Evolutionary conservation across 2,797 vertebrate genomes (phyloP).

Genomic region (Sebastes minor): DNA sequence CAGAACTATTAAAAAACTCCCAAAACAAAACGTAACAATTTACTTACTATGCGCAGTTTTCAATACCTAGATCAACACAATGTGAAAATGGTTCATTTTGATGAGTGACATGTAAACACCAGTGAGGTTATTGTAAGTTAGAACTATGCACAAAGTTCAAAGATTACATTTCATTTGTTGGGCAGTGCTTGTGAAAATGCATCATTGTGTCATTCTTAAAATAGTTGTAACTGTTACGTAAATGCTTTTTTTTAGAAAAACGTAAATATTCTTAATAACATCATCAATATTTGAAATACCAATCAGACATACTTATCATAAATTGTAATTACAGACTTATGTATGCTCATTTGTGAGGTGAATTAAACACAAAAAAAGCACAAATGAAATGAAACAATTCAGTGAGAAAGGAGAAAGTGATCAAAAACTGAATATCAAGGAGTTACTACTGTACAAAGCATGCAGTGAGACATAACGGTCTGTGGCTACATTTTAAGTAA

Average conservation of each 20-base stretch:
- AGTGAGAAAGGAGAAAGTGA: slow-evolving; percentile 6
- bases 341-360: slow-evolving; percentile 5
- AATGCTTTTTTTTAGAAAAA: slow-evolving; percentile 34
- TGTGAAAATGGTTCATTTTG: neutral
- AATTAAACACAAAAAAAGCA: slow-evolving; percentile 20
- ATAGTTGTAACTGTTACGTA: slow-evolving; percentile 10
- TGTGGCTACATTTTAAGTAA: slow-evolving; percentile 45
- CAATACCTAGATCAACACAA: slow-evolving; percentile 19
- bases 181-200: slow-evolving; percentile 22
- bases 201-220: neutral
- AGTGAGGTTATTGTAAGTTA: slow-evolving; percentile 10
- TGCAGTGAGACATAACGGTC: slow-evolving; percentile 49
- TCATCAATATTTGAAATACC: slow-evolving; percentile 11
- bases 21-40: neutral
- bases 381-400: neutral
- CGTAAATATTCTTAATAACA: slow-evolving; percentile 7
- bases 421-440: slow-evolving; percentile 28
- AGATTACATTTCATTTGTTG: slow-evolving; percentile 10
- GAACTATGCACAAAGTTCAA: slow-evolving; percentile 1
- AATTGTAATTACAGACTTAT: slow-evolving; percentile 27
- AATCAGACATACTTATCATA: slow-evolving; percentile 14
- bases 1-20: neutral
- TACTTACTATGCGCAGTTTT: slow-evolving; percentile 6
- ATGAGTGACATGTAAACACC: slow-evolving; percentile 40
- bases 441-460: slow-evolving; percentile 51